Base-by-base conservation (phyloP, 2,113 vertebrate genomes). In the Rhea pennata region DNA sequence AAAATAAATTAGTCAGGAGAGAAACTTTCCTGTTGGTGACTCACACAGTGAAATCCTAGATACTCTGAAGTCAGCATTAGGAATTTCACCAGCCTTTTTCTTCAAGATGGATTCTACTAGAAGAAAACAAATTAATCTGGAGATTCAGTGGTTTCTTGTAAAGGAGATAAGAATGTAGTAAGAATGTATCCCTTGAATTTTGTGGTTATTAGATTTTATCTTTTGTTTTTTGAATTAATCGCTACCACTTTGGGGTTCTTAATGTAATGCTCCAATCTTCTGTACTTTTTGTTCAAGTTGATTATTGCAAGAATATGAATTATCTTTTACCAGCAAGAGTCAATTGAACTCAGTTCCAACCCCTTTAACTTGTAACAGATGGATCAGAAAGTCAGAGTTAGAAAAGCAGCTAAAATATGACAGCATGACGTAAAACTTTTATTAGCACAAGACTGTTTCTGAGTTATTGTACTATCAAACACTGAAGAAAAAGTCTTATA, bases 321-420 rank as follows among this genome's bases (percentile, higher is more conserved):
- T 94, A 58, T 53, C 58, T 79, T 79, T 91, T 85, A 87, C 80
- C 71, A 91, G 56, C 39, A 67, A 90, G 65, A 83, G 69, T 94
- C 88, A 86, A 8, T 87, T 93, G 71, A 92, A 94, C 64, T 84
- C 42, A 0, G 15, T 92, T 96, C 74, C 92, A 95, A 91, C 66
- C 51, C 61, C 87, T 89, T 95, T 97, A 87, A 82, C 84, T 89
- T n/a, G 1, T 46, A 94, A 78, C 95, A 95, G 83, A 95, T 96
- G 90, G 83, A 85, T 94, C 88, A 81, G 72, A 92, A 90, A 81
- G n/a, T 71, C 83, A 58, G 67, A 56, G 74, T 89, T 95, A 82
- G 74, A 79, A 87, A 89, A 87, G 70, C 83, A 93, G 66, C 71
- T 87, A 85, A 93, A 92, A 77, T 62, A 92, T 50, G 58, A 76